phyloP scores from a whole-genome alignment of 2,113 vertebrate genomes.

The Andinoacara biseriatus region DNA sequence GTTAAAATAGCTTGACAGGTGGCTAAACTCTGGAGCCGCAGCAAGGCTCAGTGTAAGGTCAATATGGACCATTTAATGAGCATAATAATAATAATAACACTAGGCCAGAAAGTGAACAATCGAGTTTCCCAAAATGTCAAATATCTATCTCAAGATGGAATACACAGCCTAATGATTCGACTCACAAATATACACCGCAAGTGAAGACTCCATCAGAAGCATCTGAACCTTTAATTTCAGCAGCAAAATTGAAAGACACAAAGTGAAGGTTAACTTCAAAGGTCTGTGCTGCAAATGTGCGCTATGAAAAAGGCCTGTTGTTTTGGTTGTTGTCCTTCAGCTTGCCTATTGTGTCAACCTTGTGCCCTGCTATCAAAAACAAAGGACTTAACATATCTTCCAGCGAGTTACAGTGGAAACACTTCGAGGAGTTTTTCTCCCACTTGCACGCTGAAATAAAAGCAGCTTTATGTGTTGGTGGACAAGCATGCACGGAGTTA shows the following conservation, averaged over 20 bases:
- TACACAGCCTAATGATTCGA: neutral
- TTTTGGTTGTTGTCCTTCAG: too few species aligned
- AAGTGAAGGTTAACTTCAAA: neutral
- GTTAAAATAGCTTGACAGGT: neutral
- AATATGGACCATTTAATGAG: neutral
- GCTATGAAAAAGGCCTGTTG: fast-evolving
- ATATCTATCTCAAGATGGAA: neutral
- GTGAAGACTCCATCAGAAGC: neutral
- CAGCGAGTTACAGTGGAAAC: neutral
- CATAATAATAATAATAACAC: neutral
- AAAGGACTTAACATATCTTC: neutral
- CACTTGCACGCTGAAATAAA: neutral
- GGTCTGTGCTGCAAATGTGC: neutral
- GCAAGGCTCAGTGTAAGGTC: neutral
- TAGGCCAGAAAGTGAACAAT: neutral
- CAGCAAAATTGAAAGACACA: neutral
- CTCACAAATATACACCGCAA: neutral
- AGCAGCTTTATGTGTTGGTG: neutral
- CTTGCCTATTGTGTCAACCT: neutral
- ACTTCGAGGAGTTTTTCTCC: neutral
- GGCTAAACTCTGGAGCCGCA: fast-evolving
- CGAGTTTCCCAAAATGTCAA: neutral
- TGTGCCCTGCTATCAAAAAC: neutral
- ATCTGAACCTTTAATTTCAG: neutral
- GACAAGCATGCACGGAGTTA: conserved; percentile 19